These are phyloP conservation scores for Pseudoatta argentina DNA, from an alignment of 1,140 invertebrate genomes.

Conservation along the genomic window DNA sequence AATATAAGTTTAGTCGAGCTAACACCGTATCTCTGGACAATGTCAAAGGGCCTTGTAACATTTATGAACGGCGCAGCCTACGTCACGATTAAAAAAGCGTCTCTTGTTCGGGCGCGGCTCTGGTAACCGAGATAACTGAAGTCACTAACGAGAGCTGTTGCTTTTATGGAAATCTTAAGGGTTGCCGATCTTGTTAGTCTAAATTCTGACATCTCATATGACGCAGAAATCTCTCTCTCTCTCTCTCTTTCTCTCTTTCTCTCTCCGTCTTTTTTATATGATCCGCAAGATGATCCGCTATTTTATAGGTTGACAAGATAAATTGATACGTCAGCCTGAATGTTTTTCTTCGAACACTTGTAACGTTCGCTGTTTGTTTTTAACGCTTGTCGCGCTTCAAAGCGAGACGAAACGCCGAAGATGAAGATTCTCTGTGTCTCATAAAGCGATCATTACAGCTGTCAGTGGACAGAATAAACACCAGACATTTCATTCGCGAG, in stretches of 20 bases:
- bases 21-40: slow-evolving; percentile 62
- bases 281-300: slow-evolving; percentile 24
- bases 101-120: slow-evolving; percentile 64
- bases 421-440: slow-evolving; percentile 40
- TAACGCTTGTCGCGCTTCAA: slow-evolving; percentile 33
- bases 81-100: slow-evolving; percentile 53
- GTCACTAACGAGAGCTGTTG: slow-evolving; percentile 44
- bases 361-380: slow-evolving; percentile 2
- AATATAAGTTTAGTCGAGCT: slow-evolving; percentile 44
- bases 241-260: background rate
- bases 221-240: slow-evolving; percentile 8
- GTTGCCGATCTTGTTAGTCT: slow-evolving; percentile 45
- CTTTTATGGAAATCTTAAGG: slow-evolving; percentile 63
- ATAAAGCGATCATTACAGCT: slow-evolving; percentile 17
- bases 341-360: slow-evolving; percentile 14
- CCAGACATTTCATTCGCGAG: slow-evolving; percentile 12
- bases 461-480: background rate
- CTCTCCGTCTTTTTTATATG: background rate
- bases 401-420: slow-evolving; percentile 18
- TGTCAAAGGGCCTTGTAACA: slow-evolving; percentile 55
- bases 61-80: slow-evolving; percentile 43
- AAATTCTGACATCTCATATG: slow-evolving; percentile 46
- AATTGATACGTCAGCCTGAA: slow-evolving; percentile 47
- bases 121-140: slow-evolving; percentile 66
- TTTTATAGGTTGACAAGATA: slow-evolving; percentile 41